Evolutionary conservation across 2,113 vertebrate genomes (phyloP).

Genomic region (Stigmatopora argus): DNA sequence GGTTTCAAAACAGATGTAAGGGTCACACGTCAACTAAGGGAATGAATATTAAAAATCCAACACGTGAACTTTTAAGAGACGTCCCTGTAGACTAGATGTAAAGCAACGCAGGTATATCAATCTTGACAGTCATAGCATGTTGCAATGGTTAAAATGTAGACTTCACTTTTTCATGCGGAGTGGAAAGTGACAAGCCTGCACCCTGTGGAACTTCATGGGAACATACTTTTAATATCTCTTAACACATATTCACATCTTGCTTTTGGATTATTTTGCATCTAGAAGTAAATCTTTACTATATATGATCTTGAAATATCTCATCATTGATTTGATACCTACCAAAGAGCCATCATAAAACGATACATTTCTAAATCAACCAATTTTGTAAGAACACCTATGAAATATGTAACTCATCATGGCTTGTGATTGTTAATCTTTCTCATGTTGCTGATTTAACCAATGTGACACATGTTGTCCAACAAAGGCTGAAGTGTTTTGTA

Average conservation of each 20-base stretch:
- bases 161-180: conserved; percentile 24
- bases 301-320: background rate
- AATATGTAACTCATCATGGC: background rate
- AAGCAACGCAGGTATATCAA: conserved; percentile 29
- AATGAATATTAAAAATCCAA: conserved; percentile 35
- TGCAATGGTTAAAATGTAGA: conserved; percentile 31
- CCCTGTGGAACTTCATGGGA: conserved; percentile 13
- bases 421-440: background rate
- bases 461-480: background rate
- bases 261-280: background rate
- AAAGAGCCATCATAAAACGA: background rate
- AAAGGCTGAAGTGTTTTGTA: background rate
- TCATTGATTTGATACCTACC: background rate
- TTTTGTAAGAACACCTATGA: background rate
- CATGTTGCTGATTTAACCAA: background rate
- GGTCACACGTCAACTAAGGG: conserved; percentile 36
- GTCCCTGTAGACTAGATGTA: conserved; percentile 28
- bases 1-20: conserved; percentile 20
- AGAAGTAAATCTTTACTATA: background rate
- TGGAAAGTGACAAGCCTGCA: conserved; percentile 18
- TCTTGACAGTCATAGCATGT: conserved; percentile 32
- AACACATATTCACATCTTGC: background rate
- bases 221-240: background rate
- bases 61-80: conserved; percentile 12
- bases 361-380: background rate